Base-by-base conservation (phyloP, 2,888 invertebrate species). In the Conchocele bisecta region DNA sequence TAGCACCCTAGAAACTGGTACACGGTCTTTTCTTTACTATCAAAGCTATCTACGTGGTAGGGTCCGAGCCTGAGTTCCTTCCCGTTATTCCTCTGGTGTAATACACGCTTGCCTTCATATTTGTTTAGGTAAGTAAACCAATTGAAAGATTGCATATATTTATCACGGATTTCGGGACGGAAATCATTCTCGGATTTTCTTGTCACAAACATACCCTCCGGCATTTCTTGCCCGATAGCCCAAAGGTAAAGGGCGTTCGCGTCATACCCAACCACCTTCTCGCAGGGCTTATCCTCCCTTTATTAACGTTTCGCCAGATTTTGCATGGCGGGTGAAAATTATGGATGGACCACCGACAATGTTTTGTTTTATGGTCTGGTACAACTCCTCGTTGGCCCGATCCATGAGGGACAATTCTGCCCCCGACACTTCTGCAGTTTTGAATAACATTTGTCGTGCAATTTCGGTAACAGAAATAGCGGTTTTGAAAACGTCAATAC, bases 401-500 rank as follows among this genome's bases (percentile, higher is more conserved):
- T 58, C 46, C 1, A 57, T 33, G n/a, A 70, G 28, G 15, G 70
- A 28, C 41, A 70, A 70, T 1, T 15, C 13, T 2, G 51, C 58
- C 5, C 46, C 44, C 1, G 35, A 6, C 13, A 4, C 22, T 42
- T 26, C 15, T 6, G 42, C 42, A 5, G 51, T 29, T 13, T 31
- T 35, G 33, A 63, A 68, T 20, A 76, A 60, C 33, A 74, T 41
- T 15, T 56, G 33, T 24, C 63, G 35, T 3, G 72, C 58, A n/a
- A 64, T 33, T 5, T 66, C 65, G 9, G 72, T 68, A 15, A 72
- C 41, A 2, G 24, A 37, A 6, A 68, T 53, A 15, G 60, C 48
- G 24, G 41, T 50, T 54, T 69, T 69, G 24, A 76, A 60, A 22
- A 70, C 50, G 31, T 77, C 69, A 13, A 69, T 44, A 3, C 61